phyloP scores from a whole-genome alignment of 2,888 invertebrate genomes.

The Plagodis dolabraria region DNA sequence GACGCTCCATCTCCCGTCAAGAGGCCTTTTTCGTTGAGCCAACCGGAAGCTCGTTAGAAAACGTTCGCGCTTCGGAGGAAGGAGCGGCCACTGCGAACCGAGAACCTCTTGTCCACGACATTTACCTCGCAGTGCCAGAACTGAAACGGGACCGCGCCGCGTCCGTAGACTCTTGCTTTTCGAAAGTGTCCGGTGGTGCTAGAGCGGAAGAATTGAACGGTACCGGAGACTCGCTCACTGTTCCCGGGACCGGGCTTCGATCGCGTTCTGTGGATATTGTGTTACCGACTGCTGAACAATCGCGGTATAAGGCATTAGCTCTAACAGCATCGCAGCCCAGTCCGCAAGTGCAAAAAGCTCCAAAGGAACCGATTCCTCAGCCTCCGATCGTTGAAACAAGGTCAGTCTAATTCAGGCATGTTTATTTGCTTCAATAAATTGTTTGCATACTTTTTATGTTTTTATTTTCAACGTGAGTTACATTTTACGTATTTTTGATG shows the following conservation, averaged over 20 bases:
- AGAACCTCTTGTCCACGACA: constrained; percentile 86
- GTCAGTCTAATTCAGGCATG: constrained; percentile 54
- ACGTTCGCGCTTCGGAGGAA: constrained; percentile 85
- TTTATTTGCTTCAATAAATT: constrained; percentile 31
- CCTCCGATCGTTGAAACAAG: constrained; percentile 57
- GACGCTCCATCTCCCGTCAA: constrained; percentile 89
- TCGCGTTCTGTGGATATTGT: constrained; percentile 95
- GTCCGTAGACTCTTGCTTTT: constrained; percentile 94
- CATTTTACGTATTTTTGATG: no score
- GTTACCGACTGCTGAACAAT: constrained; percentile 93
- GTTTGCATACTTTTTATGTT: constrained; percentile 39
- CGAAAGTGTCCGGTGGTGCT: constrained; percentile 89
- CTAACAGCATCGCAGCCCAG: constrained; percentile 84
- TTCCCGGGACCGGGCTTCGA: constrained; percentile 89
- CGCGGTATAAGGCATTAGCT: constrained; percentile 93
- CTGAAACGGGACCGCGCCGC: constrained; percentile 93
- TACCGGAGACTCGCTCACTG: constrained; percentile 86
- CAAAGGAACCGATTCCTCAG: constrained; percentile 50
- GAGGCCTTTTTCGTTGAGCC: constrained; percentile 93
- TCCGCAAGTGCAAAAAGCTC: constrained; percentile 49
- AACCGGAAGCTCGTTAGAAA: constrained; percentile 89
- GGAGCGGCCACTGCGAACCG: constrained; percentile 61
- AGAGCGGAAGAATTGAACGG: constrained; percentile 89
- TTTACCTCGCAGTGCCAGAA: constrained; percentile 92
- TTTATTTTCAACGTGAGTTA: no score